Base-by-base conservation (phyloP, 2,888 invertebrate species). In the Odiellus spinosus region DNA sequence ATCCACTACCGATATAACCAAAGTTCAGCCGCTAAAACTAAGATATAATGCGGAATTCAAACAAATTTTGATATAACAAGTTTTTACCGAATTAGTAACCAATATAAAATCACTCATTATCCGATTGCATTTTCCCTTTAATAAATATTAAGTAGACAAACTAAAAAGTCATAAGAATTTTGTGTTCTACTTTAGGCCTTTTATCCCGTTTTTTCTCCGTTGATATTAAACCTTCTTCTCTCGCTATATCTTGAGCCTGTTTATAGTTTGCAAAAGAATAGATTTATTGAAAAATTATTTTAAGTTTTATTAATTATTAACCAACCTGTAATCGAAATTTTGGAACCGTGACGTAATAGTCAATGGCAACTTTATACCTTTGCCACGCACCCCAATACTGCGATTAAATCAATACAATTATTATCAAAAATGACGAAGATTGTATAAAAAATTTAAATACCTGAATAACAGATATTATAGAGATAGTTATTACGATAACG, bases 381-480 rank as follows among this genome's bases (percentile, higher is more conserved):
- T 38, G 55, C 60, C 66, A 65, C 3, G 69, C 68, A 41, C 67
- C 67, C 48, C 65, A 63, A 60, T 71, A 73, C 70, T n/a, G n/a
- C n/a, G n/a, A n/a, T n/a, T 72, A 60, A 42, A 61, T 61, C 47
- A 14, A 40, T 40, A 40, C 14, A 40, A 40, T 33, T 41, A n/a
- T 2, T 20, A n/a, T 26, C n/a, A 14, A 12, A 32, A 33, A 41
- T 20, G 32, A 17, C n/a, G 21, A 2, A 21, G 26, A n/a, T 17
- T 18, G 2, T 19, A 36, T 6, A 40, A 43, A 42, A 33, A 42
- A 40, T 20, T 51, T 32, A 44, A 32, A 14, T 32, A 87, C 67
- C 67, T 91, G 90, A 48, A 88, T 76, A 20, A 79, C 68, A 0
- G 90, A 91, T 60, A 91, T 82, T 21, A 88, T 73, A 1, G 82